Evolutionary conservation across 1,140 invertebrate genomes (phyloP), one percentile per base, ranked within the genome.

Genomic region (Drosophila ironensis): DNA sequence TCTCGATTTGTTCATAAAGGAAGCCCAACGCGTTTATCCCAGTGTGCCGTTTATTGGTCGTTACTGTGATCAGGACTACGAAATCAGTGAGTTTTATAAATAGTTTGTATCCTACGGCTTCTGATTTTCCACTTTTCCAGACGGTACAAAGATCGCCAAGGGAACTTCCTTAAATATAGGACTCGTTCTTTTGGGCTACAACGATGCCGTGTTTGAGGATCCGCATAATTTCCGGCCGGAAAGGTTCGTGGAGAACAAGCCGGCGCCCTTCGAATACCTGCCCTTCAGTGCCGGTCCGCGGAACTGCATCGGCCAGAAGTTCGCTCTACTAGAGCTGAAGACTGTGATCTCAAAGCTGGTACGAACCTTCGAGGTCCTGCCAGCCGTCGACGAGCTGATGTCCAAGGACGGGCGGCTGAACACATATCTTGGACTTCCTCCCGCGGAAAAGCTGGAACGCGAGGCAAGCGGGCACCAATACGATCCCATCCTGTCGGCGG

Each of bases 141-240:
- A 81, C 64, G 88, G 88, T 3, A 66, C 59, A 2, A 11, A 54
- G 1, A 30, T 88, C 2, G 82, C 88, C 0, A 67, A 78, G 12
- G 73, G 72, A 11, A 72, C 72, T 0, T 76, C 78, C 0, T 19
- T 89, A 0, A 82, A 73, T 22, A 7, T 89, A 7, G 74, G 24
- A 0, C 25, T 88, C 0, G 57, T 88, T 0, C 37, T 60, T 0
- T 17, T 89, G 14, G 86, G 86, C 2, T 88, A 88, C 3, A 72
- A 88, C 45, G 80, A 87, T 1, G 88, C 90, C 0, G 35, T 89
- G 24, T 97, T 93, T 80, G 92, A 95, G 24, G 92, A 97, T 74
- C 96, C 96, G 0, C 90, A 94, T 8, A 91, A 88, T 4, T 97
- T 96, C 76, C 91, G 94, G 75, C 96, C 96, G 0, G 95, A 97